Base-by-base conservation (phyloP, 1,140 invertebrate genomes). In the Bombus confusus region DNA sequence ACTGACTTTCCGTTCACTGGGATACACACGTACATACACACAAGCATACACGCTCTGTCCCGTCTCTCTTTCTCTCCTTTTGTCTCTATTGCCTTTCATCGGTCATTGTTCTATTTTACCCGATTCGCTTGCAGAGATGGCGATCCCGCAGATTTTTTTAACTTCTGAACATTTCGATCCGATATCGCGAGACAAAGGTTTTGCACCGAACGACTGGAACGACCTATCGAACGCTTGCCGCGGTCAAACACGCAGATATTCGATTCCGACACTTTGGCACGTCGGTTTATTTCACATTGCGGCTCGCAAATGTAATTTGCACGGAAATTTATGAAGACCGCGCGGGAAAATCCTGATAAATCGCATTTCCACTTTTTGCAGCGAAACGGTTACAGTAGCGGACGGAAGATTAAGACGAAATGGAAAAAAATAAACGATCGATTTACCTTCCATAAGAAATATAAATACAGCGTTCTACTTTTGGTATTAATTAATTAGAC, bases 61-160 rank as follows among this genome's bases (percentile, higher is more conserved):
- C 22, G 25, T 25, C 9, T 64, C 28, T 41, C 76, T 34, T 22
- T 31, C 59, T 52, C 31, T 39, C 25, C 10, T 43, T 71, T 3
- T 25, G 37, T 72, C 37, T 73, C 18, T 47, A 22, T 28, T 59
- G 59, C 52, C 68, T 74, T 34, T 83, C 41, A 57, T 28, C 41
- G 31, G 12, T 82, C 39, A 37, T 52, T 86, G 74, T 71, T 78
- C 85, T 75, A 75, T 86, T 66, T 71, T 43, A 62, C 43, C 37
- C 64, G 72, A 72, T 57, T 75, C 15, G 15, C 75, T 9, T 5
- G 10, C 1, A 62, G 64, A 68, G 59, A 82, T 37, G 52, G n/a
- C 59, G 22, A 41, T 12, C 43, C 41, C 41, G 52, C 62, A 41
- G 34, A 64, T 71, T 64, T 73, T 43, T 73, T 12, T 3, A n/a